phyloP scores from a whole-genome alignment of 2,797 vertebrate genomes.

The Rhinella marina region DNA sequence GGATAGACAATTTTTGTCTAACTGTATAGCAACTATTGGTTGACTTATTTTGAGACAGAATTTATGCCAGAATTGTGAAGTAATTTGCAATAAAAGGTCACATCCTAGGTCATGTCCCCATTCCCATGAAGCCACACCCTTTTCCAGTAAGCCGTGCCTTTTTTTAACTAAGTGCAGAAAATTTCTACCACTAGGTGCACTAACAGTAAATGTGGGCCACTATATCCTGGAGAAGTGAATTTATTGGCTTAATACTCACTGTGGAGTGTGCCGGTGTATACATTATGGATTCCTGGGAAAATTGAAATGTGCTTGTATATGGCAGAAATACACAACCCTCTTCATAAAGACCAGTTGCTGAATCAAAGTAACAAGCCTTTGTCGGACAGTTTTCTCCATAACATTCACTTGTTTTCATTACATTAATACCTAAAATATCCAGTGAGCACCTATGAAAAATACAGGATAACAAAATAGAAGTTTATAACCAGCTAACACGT shows the following conservation, averaged over 20 bases:
- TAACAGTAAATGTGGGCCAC: too few relatives aligned
- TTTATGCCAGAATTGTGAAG: too few relatives aligned
- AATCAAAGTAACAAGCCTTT: not conserved
- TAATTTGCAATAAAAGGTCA: too few relatives aligned
- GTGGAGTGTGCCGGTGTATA: not conserved
- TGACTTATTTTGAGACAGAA: too few relatives aligned
- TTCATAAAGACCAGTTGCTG: constrained; percentile 15
- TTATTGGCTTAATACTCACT: not conserved
- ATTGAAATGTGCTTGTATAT: not conserved
- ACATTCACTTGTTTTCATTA: constrained; percentile 61
- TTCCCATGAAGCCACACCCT: too few relatives aligned
- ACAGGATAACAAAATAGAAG: not conserved
- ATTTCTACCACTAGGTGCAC: too few relatives aligned
- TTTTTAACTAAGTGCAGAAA: too few relatives aligned
- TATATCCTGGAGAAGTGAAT: not conserved
- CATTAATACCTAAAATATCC: constrained; percentile 64
- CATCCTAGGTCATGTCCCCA: too few relatives aligned
- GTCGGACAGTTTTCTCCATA: constrained; percentile 63
- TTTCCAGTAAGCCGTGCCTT: too few relatives aligned
- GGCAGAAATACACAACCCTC: constrained; percentile 14
- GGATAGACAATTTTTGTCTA: too few relatives aligned
- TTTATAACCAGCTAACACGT: not conserved
- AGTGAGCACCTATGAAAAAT: constrained; percentile 69
- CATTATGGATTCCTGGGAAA: constrained; percentile 14
- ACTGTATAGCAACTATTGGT: too few relatives aligned